Evolutionary conservation across 2,797 vertebrate species (phyloP), one percentile per base, ranked within the genome.

Genomic region (Epinephelus coioides): DNA sequence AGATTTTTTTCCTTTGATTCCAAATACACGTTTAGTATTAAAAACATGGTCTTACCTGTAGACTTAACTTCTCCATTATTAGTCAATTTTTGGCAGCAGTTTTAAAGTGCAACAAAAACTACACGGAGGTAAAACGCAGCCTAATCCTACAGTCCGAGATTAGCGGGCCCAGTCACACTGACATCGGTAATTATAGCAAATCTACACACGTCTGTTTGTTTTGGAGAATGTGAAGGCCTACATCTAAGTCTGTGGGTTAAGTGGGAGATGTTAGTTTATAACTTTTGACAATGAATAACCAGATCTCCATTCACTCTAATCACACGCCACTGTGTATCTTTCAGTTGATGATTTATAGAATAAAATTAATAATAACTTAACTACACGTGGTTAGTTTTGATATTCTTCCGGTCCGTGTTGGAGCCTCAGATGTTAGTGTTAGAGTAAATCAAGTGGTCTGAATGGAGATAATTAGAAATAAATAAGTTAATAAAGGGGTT

Each of bases 311-410:
- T 97, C 96, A 96, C 93, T 95, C 96, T 96, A 96, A 96, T 96
- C 97, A 93, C 94, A 95, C 94, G 93, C 94, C 94, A 96, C 95
- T 97, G 97, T 97, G 97, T 97, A 96, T 97, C 97, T 97, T 98
- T 96, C 96, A 96, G 97, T 98, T 97, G 98, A 98, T 99, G 96
- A 98, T 99, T 98, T 98, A 97, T 98, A 97, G 97, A 96, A 97
- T 97, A 97, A 98, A 99, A 97, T 98, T 97, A 98, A 98, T 97
- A 97, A 97, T 96, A 96, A 96, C 93, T 95, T 86, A 86, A 91
- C 95, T 95, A 95, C 98, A 98, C 97, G 97, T 98, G 97, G 95
- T 95, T 86, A 90, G 95, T 96, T 96, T 91, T 94, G 90, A 89
- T 92, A 88, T 89, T 87, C 72, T 86, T 79, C 86, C 80, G 88